These are phyloP conservation scores for Addax nasomaculatus DNA, from an alignment of 2,113 vertebrate species.

Conservation along the genomic window DNA sequence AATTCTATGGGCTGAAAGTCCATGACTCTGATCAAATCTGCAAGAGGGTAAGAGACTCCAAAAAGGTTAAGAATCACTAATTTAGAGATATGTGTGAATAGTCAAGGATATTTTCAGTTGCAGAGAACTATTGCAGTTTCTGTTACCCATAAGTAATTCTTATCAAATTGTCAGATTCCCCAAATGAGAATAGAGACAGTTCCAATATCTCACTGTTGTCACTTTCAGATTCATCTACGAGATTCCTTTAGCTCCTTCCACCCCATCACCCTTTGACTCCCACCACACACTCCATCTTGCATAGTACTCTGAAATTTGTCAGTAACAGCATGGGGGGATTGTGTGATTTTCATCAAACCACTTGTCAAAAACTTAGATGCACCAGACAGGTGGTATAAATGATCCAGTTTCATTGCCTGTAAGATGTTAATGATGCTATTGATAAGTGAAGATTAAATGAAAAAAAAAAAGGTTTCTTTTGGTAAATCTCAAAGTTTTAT, in stretches of 20 bases:
- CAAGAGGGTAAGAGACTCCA: neutral
- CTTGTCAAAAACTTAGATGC: neutral
- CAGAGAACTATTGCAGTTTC: neutral
- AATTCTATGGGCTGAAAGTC: neutral
- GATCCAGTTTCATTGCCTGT: neutral
- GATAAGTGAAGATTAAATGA: neutral
- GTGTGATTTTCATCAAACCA: neutral
- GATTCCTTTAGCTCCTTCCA: neutral
- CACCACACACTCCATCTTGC: neutral
- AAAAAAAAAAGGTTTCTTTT: neutral
- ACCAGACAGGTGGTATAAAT: neutral
- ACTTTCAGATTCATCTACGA: neutral
- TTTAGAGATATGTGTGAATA: neutral
- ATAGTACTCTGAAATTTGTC: neutral
- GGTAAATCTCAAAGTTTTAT: neutral
- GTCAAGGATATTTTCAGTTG: neutral
- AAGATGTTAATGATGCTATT: neutral
- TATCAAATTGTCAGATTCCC: neutral
- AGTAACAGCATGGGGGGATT: neutral
- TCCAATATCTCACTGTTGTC: neutral
- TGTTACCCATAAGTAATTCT: neutral
- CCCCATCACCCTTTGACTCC: neutral
- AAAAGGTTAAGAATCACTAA: neutral
- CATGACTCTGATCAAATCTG: neutral
- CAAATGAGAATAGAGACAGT: neutral